Base-by-base conservation (phyloP, 1,140 invertebrate genomes). In the Zaprionus vittiger region DNA sequence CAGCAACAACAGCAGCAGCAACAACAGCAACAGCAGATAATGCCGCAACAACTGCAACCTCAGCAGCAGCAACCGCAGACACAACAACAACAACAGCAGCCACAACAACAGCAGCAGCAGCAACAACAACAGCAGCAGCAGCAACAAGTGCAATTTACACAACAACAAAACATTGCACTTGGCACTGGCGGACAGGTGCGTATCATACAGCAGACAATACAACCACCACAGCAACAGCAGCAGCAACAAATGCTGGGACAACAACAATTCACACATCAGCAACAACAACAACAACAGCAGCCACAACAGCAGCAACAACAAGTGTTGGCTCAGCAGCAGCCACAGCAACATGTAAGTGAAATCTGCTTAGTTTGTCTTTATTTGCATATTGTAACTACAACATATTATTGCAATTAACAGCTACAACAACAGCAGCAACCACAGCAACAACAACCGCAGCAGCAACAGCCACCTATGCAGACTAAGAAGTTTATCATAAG, bases 401-500 rank as follows among this genome's bases (percentile, higher is more conserved):
- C 1, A 11, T 34, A 34, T 20, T 17, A 49, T 15, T 41, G 4
- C 2, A 1, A 52, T 64, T 65, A 72, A 69, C 44, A 61, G 54
- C 14, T 76, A 54, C 73, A 70, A 22, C 62, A 72, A 4, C 78
- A 77, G 12, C 59, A 15, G 2, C 80, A 74, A 28, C 78, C 72
- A 17, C 59, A 12, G 2, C 80, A 74, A 31, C 81, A 77, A 28
- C 84, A 79, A 49, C 79, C 61, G 15, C 81, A 78, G 15, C 80
- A 77, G 49, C 79, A 68, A 24, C 62, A 65, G 37, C 75, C 70
- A 59, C 44, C 77, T 0, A 81, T 79, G 73, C 78, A 83, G 28
- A 60, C 83, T 47, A 92, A 92, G 57, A 92, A 92, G 17, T 92
- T 91, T 37, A 91, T 41, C 84, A 94, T 91, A 12, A 93, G 92